A percentile compares a stretch with the other conserved stretches of the same genome.
Evolutionary conservation across 2,113 vertebrate genomes (phyloP).

Genomic region (Geococcyx californianus): DNA sequence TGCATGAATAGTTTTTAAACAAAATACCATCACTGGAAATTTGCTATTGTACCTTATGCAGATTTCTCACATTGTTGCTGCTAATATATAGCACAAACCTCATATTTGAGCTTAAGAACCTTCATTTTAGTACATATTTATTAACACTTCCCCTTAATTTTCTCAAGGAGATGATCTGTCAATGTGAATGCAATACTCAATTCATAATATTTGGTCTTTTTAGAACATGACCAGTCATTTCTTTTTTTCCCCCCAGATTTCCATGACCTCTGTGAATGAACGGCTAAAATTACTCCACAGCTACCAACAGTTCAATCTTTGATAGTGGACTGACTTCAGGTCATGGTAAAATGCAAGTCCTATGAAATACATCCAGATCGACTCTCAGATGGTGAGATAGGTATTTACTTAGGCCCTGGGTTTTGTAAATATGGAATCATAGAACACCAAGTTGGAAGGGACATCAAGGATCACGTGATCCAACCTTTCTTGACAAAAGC

Average conservation of each 20-base stretch:
- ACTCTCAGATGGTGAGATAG: background rate
- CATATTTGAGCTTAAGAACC: background rate
- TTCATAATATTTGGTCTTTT: background rate
- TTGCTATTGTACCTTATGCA: background rate
- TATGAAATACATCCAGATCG: background rate
- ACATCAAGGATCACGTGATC: too few species aligned
- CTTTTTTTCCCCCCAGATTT: background rate
- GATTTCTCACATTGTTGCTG: background rate
- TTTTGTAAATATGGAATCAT: background rate
- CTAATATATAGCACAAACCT: background rate
- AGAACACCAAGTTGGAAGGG: too few species aligned
- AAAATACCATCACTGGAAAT: background rate
- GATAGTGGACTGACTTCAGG: background rate
- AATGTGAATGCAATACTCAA: background rate
- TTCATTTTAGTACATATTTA: background rate
- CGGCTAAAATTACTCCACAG: background rate
- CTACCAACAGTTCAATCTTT: background rate
- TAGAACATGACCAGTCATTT: background rate
- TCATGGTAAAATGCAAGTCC: background rate
- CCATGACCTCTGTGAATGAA: background rate
- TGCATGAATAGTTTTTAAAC: background rate
- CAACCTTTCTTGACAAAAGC: too few species aligned
- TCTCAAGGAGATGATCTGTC: background rate
- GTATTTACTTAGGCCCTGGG: background rate
- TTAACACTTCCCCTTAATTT: background rate